Conservation (phyloP, 2,888 invertebrate genomes). For the Pseudococcus longispinus region DNA sequence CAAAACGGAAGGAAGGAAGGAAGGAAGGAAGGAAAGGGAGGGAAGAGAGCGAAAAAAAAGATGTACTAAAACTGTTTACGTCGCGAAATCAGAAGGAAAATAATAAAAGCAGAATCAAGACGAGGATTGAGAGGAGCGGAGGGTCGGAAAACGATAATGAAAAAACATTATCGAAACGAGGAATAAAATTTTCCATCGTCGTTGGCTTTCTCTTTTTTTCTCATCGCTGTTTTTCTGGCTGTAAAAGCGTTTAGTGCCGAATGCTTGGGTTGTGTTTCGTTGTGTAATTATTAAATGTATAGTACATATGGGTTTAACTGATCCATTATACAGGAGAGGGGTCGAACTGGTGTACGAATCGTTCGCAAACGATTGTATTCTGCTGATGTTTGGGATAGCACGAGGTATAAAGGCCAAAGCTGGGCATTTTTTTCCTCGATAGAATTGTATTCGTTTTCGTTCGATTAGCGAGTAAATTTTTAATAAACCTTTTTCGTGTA, state of each 20-base stretch:
- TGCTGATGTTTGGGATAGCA: background rate
- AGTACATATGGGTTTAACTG: background rate
- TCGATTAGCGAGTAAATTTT: conserved; percentile 41
- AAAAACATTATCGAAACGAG: conserved; percentile 37
- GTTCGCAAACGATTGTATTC: background rate
- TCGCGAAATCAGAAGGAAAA: conserved; percentile 20
- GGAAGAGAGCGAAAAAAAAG: background rate
- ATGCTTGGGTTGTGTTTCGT: background rate
- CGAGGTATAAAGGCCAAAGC: no score
- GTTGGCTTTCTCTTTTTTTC: background rate
- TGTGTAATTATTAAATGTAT: background rate
- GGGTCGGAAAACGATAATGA: conserved; percentile 9
- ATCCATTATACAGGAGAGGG: background rate
- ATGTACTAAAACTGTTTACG: background rate
- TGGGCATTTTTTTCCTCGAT: background rate
- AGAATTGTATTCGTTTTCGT: background rate
- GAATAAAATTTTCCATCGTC: conserved; percentile 39
- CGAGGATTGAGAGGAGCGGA: background rate
- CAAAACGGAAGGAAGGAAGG: background rate
- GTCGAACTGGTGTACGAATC: background rate
- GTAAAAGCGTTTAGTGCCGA: background rate
- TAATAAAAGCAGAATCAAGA: background rate
- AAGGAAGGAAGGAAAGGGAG: background rate
- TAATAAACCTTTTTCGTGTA: conserved; percentile 27
- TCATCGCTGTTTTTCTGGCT: background rate